phyloP scores from a whole-genome alignment of 2,113 vertebrate species.

The Prietella phreatophila region DNA sequence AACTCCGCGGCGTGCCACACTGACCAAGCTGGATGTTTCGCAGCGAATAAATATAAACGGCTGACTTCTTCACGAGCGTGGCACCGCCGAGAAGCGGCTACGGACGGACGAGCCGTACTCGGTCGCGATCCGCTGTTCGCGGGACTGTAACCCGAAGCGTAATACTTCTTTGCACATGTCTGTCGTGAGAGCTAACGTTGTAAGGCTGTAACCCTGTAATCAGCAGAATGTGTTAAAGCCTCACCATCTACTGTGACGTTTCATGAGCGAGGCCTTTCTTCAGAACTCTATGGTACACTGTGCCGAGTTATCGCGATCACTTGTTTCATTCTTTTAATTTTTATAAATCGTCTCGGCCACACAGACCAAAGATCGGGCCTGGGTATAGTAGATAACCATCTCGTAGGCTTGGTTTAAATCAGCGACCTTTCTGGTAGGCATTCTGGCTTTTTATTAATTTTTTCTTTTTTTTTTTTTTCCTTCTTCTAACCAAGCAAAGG shows the following conservation, averaged over 20 bases:
- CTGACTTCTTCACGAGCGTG: not conserved
- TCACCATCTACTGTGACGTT: slow-evolving; percentile 46
- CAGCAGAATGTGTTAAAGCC: slow-evolving; percentile 13
- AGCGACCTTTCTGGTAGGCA: not conserved
- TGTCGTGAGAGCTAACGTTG: slow-evolving; percentile 15
- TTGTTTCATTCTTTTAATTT: not conserved
- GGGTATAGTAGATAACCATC: slow-evolving; percentile 50
- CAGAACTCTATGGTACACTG: slow-evolving; percentile 36
- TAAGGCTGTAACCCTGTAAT: slow-evolving; percentile 14
- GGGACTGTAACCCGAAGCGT: not conserved
- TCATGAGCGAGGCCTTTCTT: slow-evolving; percentile 35
- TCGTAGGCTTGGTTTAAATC: slow-evolving; percentile 52
- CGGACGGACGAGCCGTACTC: not conserved
- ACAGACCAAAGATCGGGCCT: slow-evolving; percentile 56
- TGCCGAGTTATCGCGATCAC: slow-evolving; percentile 25
- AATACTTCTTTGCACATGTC: slow-evolving; percentile 39
- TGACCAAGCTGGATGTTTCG: not conserved
- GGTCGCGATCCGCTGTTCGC: not conserved
- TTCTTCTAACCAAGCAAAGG: slow-evolving; percentile 43
- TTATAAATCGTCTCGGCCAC: slow-evolving; percentile 47
- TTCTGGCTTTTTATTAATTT: too few species aligned
- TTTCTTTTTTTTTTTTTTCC: slow-evolving; percentile 42
- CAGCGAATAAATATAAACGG: not conserved
- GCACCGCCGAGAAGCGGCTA: not conserved
- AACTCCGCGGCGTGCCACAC: too few species aligned